Base-by-base conservation (phyloP, 1,140 invertebrate species). In the Sitodiplosis mosellana region DNA sequence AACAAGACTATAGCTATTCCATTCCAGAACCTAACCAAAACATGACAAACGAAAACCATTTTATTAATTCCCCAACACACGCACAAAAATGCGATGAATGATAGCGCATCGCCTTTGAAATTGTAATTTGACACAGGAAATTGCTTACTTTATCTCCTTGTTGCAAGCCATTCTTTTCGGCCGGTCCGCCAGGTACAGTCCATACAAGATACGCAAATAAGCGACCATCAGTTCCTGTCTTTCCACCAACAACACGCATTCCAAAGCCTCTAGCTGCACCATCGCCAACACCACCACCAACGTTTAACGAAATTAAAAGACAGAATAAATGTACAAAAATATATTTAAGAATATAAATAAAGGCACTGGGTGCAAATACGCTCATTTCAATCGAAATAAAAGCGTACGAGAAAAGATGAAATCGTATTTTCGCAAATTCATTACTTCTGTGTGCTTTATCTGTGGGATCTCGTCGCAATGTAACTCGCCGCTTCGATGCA, bases 221-320 rank as follows among this genome's bases (percentile, higher is more conserved):
- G 17, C 78, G 75, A 5, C 87, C 87, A 62, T 88, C 85, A 3
- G 76, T 68, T 17, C 80, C 80, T 4, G 78, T 77, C 61, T 91
- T 91, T 15, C 90, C 89, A 5, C 88, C 89, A 4, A 92, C 87
- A 2, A 95, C 83, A 50, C 87, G 73, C 84, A 95, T 87, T 2
- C 89, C 89, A 58, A 93, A 89, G 48, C 88, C 88, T 56, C 84
- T 76, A 48, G 83, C 87, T 90, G 67, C 43, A 65, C 61, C 45
- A 55, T 54, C 14, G n/a, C n/a, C n/a, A n/a, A 34, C 33, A 7
- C 7, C 33, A 34, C 33, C 33, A 7, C 33, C 7, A 7, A 34
- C 14, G 7, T 14, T 8, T 8, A 34, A 34, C 33, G 14, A 14
- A 34, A 34, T 34, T 34, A n/a, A n/a, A n/a, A n/a, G 33, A 14